Evolutionary conservation across 2,888 invertebrate species (phyloP), one percentile per base, ranked within the genome.

Genomic region (Leptinotarsa tumamoca): DNA sequence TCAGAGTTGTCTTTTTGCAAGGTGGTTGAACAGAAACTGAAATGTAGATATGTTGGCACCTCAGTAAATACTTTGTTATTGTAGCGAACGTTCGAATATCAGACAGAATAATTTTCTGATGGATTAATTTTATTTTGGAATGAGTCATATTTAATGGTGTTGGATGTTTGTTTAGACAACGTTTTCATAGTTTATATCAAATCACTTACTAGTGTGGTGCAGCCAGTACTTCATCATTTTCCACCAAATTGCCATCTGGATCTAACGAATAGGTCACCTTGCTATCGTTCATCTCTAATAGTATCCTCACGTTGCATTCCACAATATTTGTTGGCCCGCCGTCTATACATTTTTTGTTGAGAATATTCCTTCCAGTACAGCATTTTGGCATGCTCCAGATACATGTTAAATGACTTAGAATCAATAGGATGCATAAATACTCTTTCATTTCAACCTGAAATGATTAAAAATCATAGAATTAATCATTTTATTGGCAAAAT

Each of bases 11-110:
- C 51, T 27, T n/a, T 4, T 17, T 33, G 14, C n/a, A 33, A 27
- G 1, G 13, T 69, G n/a, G 56, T 69, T 33, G 33, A 33, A 13
- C 69, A 69, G n/a, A 56, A 69, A 27, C 69, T 69, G 43, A 69
- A 69, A 69, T 49, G 21, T 15, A 58, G 7, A 58, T 10, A 7
- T 52, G 52, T 52, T 52, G 15, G 1, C 5, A 52, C n/a, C n/a
- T 52, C n/a, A 14, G 52, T 52, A 14, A 52, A 17, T 52, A 17
- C 4, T 4, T 17, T 17, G 14, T n/a, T 10, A 43, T 43, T 43
- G 43, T 10, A 43, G 43, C 43, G 3, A 43, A 43, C 43, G 10
- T 43, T 43, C 10, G 43, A 43, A 43, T 33, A 33, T 43, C 43
- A 10, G 43, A 2, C 3, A 3, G 43, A 43, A 13, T 10, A 43